Base-by-base conservation (phyloP, 2,888 invertebrate species). In the Serrognathus titanus region DNA sequence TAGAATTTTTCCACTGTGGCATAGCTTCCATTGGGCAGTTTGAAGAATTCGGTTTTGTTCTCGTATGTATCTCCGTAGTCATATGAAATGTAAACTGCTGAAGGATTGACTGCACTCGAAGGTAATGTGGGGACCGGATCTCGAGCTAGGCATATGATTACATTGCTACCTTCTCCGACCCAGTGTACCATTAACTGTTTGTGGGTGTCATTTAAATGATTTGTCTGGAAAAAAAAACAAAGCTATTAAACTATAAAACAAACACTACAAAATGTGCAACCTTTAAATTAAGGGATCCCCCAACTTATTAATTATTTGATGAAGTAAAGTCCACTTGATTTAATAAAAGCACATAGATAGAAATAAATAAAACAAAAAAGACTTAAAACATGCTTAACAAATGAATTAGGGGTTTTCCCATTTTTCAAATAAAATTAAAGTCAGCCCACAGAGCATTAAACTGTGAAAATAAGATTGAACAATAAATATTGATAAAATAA, bases 131-230 rank as follows among this genome's bases (percentile, higher is more conserved):
- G 82, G 52, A 81, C 80, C 10, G 88, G 86, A 74, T 92, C 90
- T 66, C 88, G 82, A 2, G 93, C 92, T 61, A 94, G 79, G 69
- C 94, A 94, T 63, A 95, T 88, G 67, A 95, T 90, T 31, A 93
- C 90, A 77, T 91, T 86, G 59, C 92, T 91, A 13, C 88, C 88
- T 75, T 91, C 89, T 24, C 94, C 94, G 9, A 93, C 90, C 94
- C 95, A 95, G 76, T 94, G 92, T 8, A 95, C 92, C 84, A 94
- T 89, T 69, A 95, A 78, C 73, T 93, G 92, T 69, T 91, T 90
- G 73, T 95, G 94, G 62, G 86, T 87, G 78, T 94, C 94, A 78
- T 93, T 90, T 16, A 94, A 80, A 56, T 83, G 80, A 62, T 85
- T 88, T 51, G 87, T 84, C 94, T 94, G 82, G 36, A 80, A 78